Evolutionary conservation across 2,888 invertebrate genomes (phyloP).

Genomic region (Lordiphosa fenestrarum): DNA sequence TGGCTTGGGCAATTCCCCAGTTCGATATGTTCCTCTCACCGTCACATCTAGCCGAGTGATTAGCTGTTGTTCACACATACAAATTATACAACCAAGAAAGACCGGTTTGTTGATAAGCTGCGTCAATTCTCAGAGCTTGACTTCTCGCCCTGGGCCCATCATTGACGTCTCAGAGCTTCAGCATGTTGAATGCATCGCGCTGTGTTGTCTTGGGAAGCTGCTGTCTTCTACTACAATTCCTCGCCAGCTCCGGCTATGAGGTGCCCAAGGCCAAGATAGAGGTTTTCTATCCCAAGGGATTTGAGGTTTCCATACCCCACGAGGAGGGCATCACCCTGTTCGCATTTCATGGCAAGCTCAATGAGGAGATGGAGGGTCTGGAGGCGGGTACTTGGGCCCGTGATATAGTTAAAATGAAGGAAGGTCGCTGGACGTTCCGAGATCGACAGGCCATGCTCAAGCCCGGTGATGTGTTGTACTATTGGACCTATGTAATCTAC

Average conservation of each 20-base stretch:
- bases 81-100: slow-evolving; percentile 9
- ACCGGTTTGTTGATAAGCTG: slow-evolving; percentile 41
- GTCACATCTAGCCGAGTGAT: neutral
- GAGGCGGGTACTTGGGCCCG: slow-evolving; percentile 86
- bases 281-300: slow-evolving; percentile 81
- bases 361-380: slow-evolving; percentile 86
- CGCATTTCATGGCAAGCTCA: slow-evolving; percentile 89
- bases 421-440: slow-evolving; percentile 86
- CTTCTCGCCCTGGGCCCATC: slow-evolving; percentile 38
- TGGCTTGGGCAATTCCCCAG: neutral
- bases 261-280: slow-evolving; percentile 81
- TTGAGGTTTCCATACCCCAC: slow-evolving; percentile 82
- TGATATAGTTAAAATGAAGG: slow-evolving; percentile 84
- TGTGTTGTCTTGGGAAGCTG: slow-evolving; percentile 6
- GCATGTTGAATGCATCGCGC: slow-evolving; percentile 28
- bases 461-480: slow-evolving; percentile 86
- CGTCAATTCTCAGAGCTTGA: slow-evolving; percentile 7
- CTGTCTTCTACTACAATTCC: slow-evolving; percentile 16
- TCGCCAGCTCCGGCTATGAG: slow-evolving; percentile 65
- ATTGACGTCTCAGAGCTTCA: slow-evolving; percentile 26
- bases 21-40: neutral
- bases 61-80: slow-evolving; percentile 1
- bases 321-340: slow-evolving; percentile 86
- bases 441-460: slow-evolving; percentile 83
- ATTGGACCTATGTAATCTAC: slow-evolving; percentile 89